Evolutionary conservation across 1,140 invertebrate genomes (phyloP), one percentile per base, ranked within the genome.

Genomic region (Drosophila nebulosa): DNA sequence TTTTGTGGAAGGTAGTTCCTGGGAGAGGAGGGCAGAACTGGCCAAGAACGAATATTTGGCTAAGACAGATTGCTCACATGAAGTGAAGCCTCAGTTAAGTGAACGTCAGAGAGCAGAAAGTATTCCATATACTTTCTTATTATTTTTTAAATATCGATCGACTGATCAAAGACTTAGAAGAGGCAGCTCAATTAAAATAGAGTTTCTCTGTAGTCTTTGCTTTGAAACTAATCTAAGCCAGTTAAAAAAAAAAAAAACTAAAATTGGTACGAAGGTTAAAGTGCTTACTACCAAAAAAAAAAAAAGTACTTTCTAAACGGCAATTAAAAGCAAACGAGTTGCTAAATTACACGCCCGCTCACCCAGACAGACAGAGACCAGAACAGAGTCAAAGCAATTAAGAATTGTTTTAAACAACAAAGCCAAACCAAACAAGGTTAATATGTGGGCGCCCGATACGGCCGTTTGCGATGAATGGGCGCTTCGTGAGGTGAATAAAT

Each of bases 331-430:
- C 46, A 7, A 53, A 67, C 24, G 27, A 55, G 52, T 55, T 30
- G 52, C 52, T 55, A 53, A 35, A 66, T 69, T 69, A 58, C 21
- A 56, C 27, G 52, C 67, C 52, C 9, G 22, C 9, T 32, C 30
- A 3, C 30, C 10, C 30, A 12, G 9, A 16, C 35, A 27, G 27
- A n/a, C 30, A 21, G 7, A n/a, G 22, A 55, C 46, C 63, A 67
- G 51, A n/a, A 26, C 66, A 1, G 18, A 60, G 26, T 18, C 58
- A 69, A 68, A 26, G 70, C 53, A 72, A 73, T 73, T 73, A 73
- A 72, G 69, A 72, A 64, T 64, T 64, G 60, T 52, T 68, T 50
- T 55, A 62, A 62, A 55, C 46, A 67, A 12, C 66, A 32, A 50
- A 27, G 56, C 35, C 30, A 59, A 58, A 59, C 39, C 39, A 26